These are phyloP conservation scores for Tylochromis polylepis DNA, from an alignment of 2,113 vertebrate species.

Conservation along the genomic window DNA sequence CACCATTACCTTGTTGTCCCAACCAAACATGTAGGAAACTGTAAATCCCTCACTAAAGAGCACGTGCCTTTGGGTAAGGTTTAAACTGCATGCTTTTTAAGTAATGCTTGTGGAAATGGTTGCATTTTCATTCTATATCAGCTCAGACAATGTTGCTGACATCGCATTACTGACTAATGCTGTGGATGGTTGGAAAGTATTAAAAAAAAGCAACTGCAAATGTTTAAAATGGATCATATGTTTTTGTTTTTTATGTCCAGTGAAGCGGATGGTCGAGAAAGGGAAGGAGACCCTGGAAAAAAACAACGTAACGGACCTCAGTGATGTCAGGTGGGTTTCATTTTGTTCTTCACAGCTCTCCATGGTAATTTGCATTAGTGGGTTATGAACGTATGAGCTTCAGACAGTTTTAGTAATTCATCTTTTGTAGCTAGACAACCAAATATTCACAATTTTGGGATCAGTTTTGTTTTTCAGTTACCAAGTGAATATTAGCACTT, in stretches of 20 bases:
- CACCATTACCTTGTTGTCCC: conserved; percentile 95
- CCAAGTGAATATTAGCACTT: neutral
- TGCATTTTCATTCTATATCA: neutral
- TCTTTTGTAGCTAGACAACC: neutral
- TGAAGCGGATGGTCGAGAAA: conserved; percentile 83
- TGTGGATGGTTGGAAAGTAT: neutral
- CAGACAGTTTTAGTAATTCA: neutral
- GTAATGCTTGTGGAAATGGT: neutral
- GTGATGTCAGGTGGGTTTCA: conserved; percentile 81
- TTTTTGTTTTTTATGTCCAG: conserved; percentile 61
- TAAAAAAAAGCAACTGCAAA: neutral
- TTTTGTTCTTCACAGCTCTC: neutral
- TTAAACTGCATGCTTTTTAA: neutral
- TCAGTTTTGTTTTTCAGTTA: neutral
- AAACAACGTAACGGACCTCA: conserved; percentile 81
- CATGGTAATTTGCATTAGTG: neutral
- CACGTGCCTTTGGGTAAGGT: conserved; percentile 81
- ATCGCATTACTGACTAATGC: neutral
- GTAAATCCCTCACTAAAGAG: conserved; percentile 81
- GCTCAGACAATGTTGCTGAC: neutral
- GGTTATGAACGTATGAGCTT: neutral
- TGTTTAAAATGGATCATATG: neutral
- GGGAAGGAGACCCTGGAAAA: conserved; percentile 85
- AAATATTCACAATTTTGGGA: neutral
- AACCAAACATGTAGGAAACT: conserved; percentile 86